A percentile compares a stretch with the other conserved stretches of the same genome.
Conservation (phyloP, 23 tunicate genomes). For the Styela plicata region DNA sequence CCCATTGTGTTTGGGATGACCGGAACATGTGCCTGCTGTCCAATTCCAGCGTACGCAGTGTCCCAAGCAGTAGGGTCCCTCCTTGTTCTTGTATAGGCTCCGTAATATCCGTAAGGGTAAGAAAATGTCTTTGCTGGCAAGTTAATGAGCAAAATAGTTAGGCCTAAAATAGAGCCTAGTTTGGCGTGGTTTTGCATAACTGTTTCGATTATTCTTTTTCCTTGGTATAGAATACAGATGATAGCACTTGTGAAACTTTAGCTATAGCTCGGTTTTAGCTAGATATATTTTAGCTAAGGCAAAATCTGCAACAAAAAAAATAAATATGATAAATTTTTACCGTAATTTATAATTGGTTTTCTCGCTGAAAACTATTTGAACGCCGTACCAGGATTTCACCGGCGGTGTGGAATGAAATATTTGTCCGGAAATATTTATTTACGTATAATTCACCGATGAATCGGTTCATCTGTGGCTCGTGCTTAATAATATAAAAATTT, state of each 20-base stretch:
- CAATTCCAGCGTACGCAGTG: not conserved
- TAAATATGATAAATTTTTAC: too few relatives aligned
- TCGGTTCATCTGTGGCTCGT: too few relatives aligned
- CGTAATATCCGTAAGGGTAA: constrained; percentile 28
- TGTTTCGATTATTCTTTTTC: not conserved
- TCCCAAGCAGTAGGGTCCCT: constrained; percentile 28
- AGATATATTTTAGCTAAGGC: not conserved
- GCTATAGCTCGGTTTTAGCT: not conserved
- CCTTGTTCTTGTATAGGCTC: constrained; percentile 20
- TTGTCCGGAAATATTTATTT: too few relatives aligned
- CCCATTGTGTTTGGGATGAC: constrained; percentile 15
- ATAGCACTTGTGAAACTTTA: not conserved
- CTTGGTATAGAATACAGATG: too few relatives aligned
- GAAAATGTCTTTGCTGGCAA: not conserved
- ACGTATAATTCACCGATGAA: too few relatives aligned
- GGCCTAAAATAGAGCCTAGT: not conserved
- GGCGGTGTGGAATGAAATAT: too few relatives aligned
- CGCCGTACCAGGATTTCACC: too few relatives aligned
- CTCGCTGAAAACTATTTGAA: too few relatives aligned
- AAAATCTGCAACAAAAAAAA: not conserved
- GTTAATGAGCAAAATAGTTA: not conserved
- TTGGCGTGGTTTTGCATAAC: not conserved
- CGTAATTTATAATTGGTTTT: too few relatives aligned
- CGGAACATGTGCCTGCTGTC: not conserved
- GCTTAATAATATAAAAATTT: too few relatives aligned